These are phyloP conservation scores for Chrysolina oricalcia DNA, from an alignment of 2,888 invertebrate species.

Conservation along the genomic window DNA sequence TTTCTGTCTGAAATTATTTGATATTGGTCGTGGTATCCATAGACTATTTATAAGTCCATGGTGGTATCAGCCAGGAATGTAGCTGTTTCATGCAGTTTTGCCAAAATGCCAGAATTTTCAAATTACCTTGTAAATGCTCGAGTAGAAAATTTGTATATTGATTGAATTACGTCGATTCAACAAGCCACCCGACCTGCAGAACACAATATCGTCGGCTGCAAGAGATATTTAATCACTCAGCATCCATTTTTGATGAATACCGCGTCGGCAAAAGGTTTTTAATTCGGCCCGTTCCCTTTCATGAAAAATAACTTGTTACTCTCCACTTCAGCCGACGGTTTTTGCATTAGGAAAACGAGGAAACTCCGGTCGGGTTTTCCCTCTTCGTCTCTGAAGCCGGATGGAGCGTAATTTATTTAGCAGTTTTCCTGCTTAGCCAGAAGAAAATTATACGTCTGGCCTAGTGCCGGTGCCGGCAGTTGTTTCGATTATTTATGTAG, in stretches of 20 bases:
- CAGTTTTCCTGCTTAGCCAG: conserved; percentile 23
- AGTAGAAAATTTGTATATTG: too few relatives aligned
- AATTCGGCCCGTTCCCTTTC: conserved; percentile 7
- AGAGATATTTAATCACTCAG: conserved; percentile 16
- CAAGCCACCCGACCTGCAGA: too few relatives aligned
- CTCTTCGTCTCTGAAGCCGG: conserved; percentile 10
- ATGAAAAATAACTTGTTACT: conserved; percentile 12
- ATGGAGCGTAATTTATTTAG: conserved; percentile 30
- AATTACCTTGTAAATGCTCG: too few relatives aligned
- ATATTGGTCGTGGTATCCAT: too few relatives aligned
- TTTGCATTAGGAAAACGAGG: conserved; percentile 16
- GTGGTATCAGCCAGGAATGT: too few relatives aligned
- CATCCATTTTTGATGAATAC: not conserved
- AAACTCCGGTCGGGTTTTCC: conserved; percentile 8
- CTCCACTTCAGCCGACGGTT: not conserved
- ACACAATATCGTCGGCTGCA: too few relatives aligned
- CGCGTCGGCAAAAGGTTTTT: conserved; percentile 1
- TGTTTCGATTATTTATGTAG: conserved; percentile 30
- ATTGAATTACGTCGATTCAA: too few relatives aligned
- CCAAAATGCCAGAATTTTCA: too few relatives aligned
- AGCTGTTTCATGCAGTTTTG: too few relatives aligned
- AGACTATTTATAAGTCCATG: too few relatives aligned
- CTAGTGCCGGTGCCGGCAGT: conserved; percentile 27
- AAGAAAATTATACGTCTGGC: conserved; percentile 35
- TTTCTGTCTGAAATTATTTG: too few relatives aligned